These are phyloP conservation scores for Lordiphosa fenestrarum DNA, from an alignment of 2,888 invertebrate genomes.

Conservation along the genomic window DNA sequence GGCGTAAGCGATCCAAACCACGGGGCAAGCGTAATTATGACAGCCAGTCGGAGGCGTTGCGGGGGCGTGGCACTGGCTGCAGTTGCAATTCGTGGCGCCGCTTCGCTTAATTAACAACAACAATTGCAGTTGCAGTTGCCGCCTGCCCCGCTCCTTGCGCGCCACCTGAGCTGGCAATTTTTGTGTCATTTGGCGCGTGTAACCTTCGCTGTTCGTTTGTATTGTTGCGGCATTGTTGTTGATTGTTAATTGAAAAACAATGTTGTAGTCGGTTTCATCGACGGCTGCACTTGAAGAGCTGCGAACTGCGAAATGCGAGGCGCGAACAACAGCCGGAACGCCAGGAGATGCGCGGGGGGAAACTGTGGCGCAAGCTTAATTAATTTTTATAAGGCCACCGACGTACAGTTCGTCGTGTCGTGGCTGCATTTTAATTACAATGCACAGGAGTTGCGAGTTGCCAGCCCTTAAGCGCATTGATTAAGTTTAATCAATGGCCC, in stretches of 20 bases:
- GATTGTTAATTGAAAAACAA: conserved; percentile 77
- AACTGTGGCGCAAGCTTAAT: conserved; percentile 60
- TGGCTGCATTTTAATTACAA: conserved; percentile 70
- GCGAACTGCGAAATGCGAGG: conserved; percentile 51
- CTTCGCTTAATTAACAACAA: conserved; percentile 63
- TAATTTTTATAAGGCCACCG: conserved; percentile 71
- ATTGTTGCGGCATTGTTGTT: conserved; percentile 71
- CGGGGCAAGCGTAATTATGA: conserved; percentile 54
- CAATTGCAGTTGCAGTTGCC: conserved; percentile 51
- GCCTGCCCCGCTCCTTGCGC: conserved; percentile 6
- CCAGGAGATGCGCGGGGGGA: background rate
- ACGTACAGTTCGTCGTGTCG: conserved; percentile 17
- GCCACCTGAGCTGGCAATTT: conserved; percentile 61
- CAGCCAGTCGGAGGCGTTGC: conserved; percentile 26
- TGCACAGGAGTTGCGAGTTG: conserved; percentile 64
- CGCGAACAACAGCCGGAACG: conserved; percentile 37
- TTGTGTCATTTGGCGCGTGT: conserved; percentile 65
- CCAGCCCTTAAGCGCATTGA: conserved; percentile 67
- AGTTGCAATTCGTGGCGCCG: conserved; percentile 32
- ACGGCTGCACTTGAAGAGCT: conserved; percentile 62
- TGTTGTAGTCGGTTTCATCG: conserved; percentile 55
- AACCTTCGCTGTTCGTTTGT: conserved; percentile 53
- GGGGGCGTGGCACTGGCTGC: conserved; percentile 27
- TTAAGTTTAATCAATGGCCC: conserved; percentile 72
- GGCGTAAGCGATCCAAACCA: conserved; percentile 25